Conservation (phyloP, 53 echinoderm and acorn worm species). For the Glandiceps talaboti region DNA sequence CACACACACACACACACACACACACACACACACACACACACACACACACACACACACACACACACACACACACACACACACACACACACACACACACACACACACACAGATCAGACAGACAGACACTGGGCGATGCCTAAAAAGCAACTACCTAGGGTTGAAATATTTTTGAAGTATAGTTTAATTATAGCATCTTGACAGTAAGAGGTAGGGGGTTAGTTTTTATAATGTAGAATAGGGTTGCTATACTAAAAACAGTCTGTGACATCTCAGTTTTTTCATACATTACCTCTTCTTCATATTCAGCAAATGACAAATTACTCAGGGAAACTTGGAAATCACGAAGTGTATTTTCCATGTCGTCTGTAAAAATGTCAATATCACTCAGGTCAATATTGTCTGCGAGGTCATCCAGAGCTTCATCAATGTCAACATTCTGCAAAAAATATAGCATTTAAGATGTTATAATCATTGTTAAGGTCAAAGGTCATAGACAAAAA, state of each 20-base stretch:
- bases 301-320: not conserved
- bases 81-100: not conserved
- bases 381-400: slow-evolving; percentile 13
- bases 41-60: not conserved
- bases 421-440: slow-evolving; percentile 37
- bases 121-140: not conserved
- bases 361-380: slow-evolving; percentile 8
- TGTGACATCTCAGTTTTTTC: not conserved
- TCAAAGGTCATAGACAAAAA: not conserved
- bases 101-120: not conserved
- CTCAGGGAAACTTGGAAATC: not conserved
- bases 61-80: not conserved
- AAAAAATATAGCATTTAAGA: not conserved
- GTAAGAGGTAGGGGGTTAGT: too few relatives aligned
- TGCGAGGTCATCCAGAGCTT: slow-evolving; percentile 19
- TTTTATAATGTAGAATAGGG: too few relatives aligned
- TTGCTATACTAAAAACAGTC: too few relatives aligned
- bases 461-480: not conserved
- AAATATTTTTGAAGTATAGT: too few relatives aligned
- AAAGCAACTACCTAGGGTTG: not conserved
- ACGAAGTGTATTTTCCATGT: not conserved
- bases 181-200: too few relatives aligned
- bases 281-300: not conserved
- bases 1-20: slow-evolving; percentile 8
- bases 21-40: not conserved